Evolutionary conservation across 2,797 vertebrate genomes (phyloP).

Genomic region (Molossus alvarezi): DNA sequence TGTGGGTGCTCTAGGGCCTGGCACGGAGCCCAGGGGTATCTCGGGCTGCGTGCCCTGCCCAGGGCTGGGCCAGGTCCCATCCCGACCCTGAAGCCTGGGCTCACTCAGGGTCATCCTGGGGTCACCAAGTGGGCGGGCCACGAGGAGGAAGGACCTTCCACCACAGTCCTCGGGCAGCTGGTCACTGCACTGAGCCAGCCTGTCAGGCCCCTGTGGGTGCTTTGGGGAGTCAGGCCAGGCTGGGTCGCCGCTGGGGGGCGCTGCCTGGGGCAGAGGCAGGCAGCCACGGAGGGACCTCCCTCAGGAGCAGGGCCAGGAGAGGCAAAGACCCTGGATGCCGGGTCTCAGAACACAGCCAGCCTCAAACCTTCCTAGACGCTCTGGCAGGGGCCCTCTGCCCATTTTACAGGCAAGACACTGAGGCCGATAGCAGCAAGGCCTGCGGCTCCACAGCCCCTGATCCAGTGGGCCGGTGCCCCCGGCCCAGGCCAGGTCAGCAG

Average conservation of each 20-base stretch:
- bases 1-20: neutral
- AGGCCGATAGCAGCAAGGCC: fast-evolving
- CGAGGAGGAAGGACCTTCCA: neutral
- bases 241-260: neutral
- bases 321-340: fast-evolving
- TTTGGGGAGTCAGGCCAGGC: neutral
- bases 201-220: neutral
- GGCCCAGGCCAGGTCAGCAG: neutral
- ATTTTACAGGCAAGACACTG: neutral
- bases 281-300: fast-evolving
- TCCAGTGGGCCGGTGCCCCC: fast-evolving
- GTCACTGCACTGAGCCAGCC: neutral
- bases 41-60: neutral
- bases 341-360: neutral
- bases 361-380: fast-evolving
- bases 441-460: neutral
- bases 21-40: neutral
- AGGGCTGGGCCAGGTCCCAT: neutral
- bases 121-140: neutral
- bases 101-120: neutral
- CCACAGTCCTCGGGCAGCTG: fast-evolving
- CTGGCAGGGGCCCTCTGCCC: neutral
- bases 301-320: neutral
- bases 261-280: no score
- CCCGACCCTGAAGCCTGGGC: neutral